Evolutionary conservation across 2,888 invertebrate genomes (phyloP), one percentile per base, ranked within the genome.

Genomic region (Brenthis daphne): DNA sequence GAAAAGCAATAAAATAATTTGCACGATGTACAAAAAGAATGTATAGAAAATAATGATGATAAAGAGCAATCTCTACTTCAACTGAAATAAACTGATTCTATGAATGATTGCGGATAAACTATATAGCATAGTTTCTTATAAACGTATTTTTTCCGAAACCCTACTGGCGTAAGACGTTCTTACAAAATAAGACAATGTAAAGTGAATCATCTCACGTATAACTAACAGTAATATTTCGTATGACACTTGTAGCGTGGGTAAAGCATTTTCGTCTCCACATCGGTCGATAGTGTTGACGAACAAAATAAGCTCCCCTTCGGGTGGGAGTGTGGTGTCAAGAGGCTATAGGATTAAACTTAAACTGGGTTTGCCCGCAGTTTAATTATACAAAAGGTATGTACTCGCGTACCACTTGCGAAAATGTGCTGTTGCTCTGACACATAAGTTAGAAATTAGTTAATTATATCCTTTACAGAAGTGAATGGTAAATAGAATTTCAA

Each of bases 301-400:
- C 90, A 89, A 90, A 91, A 92, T 92, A 92, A 90, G 87, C 90
- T 89, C 86, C 88, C 88, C 88, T 84, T 79, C 76, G 82, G 80
- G 85, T 81, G 85, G 84, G 85, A 86, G 89, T 85, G 88, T 84
- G 89, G 89, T 90, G 91, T 92, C 92, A 92, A 92, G 91, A 91
- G 90, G 92, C 90, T 90, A 90, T 88, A 90, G 90, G 91, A 92
- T 92, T 92, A 90, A 91, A 92, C 91, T 91, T 89, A 89, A 90
- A 92, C 90, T 88, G 86, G 89, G 88, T 90, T 90, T 87, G 86
- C 86, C 90, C 87, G 84, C 87, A 89, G 87, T 90, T 91, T 90
- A 92, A 91, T 92, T 91, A 91, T 90, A 90, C 90, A 90, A 90
- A 91, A 90, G 87, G 90, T 89, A 88, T 82, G 79, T 86, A 85